Conservation (phyloP, 2,797 vertebrate genomes). For the Numenius phaeopus region DNA sequence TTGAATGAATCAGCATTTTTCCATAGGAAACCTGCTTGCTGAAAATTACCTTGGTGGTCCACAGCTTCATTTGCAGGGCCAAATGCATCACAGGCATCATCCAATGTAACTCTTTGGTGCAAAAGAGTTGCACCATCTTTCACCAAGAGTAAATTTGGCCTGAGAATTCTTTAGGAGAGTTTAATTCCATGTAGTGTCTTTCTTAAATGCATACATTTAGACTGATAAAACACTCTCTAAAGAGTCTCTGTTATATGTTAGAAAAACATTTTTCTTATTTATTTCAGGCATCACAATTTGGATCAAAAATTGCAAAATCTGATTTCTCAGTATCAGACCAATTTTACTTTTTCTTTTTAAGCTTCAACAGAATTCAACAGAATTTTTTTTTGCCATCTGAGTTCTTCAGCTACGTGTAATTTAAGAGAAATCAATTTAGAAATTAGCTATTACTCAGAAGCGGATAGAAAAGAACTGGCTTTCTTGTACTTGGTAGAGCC, state of each 20-base stretch:
- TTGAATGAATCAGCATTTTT: neutral
- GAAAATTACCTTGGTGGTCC: neutral
- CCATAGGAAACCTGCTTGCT: neutral
- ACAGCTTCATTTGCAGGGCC: neutral
- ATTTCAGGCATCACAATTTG: neutral
- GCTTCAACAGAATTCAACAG: neutral
- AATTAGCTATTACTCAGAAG: neutral
- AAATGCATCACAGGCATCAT: neutral
- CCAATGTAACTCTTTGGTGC: neutral
- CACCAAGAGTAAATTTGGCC: neutral
- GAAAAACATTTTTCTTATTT: neutral
- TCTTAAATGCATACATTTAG: neutral
- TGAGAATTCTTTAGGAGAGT: neutral
- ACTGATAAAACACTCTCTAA: neutral
- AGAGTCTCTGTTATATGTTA: neutral
- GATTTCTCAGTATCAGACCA: neutral
- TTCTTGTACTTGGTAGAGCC: neutral
- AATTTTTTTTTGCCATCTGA: neutral
- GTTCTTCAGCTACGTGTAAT: neutral
- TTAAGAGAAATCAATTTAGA: neutral
- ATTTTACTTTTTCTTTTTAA: neutral
- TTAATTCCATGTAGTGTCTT: accelerated
- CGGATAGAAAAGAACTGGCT: neutral
- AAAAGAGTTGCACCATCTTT: neutral
- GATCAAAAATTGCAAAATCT: neutral